Conservation (phyloP, 2,113 vertebrate genomes). For the Daphoenositta chrysoptera region DNA sequence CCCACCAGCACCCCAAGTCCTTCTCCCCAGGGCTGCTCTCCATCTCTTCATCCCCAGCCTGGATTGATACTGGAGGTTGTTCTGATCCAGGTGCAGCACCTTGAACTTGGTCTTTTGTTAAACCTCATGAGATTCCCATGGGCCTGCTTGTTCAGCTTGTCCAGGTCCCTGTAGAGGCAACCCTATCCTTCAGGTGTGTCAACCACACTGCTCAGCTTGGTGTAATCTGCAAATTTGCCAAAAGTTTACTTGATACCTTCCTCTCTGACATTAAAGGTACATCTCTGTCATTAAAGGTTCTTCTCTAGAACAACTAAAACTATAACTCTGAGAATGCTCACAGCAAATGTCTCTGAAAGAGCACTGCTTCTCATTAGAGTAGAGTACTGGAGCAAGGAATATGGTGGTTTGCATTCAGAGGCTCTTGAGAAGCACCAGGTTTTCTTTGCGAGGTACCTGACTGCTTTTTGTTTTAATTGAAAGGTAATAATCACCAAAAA, state of each 20-base stretch:
- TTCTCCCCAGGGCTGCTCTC: rapidly evolving
- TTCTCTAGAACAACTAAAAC: neutral
- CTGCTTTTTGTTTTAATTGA: neutral
- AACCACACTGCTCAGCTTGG: no score
- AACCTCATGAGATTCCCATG: neutral
- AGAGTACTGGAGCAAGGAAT: neutral
- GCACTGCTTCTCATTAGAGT: neutral
- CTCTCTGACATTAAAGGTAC: neutral
- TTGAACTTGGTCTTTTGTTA: no score
- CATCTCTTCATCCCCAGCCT: rapidly evolving
- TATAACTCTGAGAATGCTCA: neutral
- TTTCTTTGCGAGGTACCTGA: neutral
- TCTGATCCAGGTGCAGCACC: rapidly evolving
- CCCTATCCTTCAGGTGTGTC: neutral
- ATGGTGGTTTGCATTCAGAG: neutral
- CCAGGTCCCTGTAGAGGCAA: no score
- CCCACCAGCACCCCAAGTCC: neutral
- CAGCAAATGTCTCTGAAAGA: neutral
- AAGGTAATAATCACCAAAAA: neutral
- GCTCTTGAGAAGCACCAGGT: neutral
- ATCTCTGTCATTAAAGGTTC: neutral
- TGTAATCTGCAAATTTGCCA: neutral
- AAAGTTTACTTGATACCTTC: neutral
- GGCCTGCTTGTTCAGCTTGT: rapidly evolving
- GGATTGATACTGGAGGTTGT: rapidly evolving